phyloP scores from a whole-genome alignment of 2,797 vertebrate species.

The Myotis vivesi region DNA sequence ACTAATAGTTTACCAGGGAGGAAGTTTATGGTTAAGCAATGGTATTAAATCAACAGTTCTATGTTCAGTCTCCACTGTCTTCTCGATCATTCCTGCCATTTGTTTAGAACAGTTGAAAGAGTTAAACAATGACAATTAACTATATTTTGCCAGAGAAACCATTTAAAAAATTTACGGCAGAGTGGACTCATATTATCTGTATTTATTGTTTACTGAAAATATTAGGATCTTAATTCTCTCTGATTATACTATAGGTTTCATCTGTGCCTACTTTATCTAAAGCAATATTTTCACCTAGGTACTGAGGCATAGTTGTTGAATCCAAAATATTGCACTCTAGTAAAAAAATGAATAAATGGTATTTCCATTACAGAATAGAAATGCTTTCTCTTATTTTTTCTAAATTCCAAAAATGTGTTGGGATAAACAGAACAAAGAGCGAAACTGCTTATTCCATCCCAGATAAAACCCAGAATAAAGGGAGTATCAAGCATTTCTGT shows the following conservation, averaged over 20 bases:
- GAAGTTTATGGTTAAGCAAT: neutral
- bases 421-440: neutral
- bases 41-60: neutral
- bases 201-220: neutral
- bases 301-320: neutral
- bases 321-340: neutral
- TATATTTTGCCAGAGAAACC: neutral
- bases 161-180: neutral
- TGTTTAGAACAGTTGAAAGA: neutral
- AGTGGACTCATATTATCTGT: neutral
- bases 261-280: neutral
- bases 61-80: neutral
- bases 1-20: neutral
- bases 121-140: neutral
- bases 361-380: slow-evolving; percentile 22
- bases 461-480: neutral
- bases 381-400: neutral
- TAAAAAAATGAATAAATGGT: slow-evolving; percentile 9
- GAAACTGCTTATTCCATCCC: neutral
- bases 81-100: neutral
- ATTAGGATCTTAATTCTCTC: neutral
- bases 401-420: slow-evolving; percentile 12
- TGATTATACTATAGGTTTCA: neutral
- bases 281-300: neutral
- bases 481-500: neutral